These are phyloP conservation scores for Idris sp. DNA, from an alignment of 1,140 invertebrate genomes.

Conservation along the genomic window DNA sequence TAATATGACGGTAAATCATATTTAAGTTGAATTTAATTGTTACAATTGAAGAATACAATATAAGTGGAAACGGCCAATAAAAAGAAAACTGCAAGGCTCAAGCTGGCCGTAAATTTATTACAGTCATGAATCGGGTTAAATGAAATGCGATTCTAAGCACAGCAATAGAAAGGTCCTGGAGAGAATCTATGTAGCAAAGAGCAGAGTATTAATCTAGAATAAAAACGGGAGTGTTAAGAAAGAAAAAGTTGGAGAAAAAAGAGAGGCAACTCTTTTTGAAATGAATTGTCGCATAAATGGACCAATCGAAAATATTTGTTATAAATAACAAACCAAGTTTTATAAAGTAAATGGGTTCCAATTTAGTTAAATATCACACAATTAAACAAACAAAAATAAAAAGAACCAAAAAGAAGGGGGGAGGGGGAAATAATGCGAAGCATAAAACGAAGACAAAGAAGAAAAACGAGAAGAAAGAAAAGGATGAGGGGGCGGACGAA, in stretches of 20 bases:
- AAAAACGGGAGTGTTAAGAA: conserved; percentile 30
- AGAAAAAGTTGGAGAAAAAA: conserved; percentile 11
- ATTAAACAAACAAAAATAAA: no score
- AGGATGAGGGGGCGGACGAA: conserved; percentile 40
- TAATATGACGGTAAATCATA: no score
- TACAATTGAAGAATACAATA: no score
- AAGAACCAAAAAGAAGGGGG: conserved; percentile 44
- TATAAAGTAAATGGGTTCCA: no score
- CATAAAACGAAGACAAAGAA: conserved; percentile 57
- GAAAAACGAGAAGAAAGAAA: conserved; percentile 47
- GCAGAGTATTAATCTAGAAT: conserved; percentile 46
- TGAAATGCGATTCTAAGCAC: conserved; percentile 59
- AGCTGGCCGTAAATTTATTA: conserved; percentile 49
- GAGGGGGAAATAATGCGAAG: conserved; percentile 45
- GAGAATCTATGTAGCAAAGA: conserved; percentile 43
- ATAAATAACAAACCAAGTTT: no score
- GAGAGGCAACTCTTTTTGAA: no score
- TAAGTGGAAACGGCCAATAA: conserved; percentile 46
- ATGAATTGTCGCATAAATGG: conserved; percentile 35
- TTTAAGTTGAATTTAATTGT: no score
- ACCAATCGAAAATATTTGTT: no score
- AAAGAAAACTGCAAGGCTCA: conserved; percentile 49
- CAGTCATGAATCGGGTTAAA: conserved; percentile 54
- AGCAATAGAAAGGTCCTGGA: conserved; percentile 51
- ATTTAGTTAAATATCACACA: no score